phyloP scores from a whole-genome alignment of 2,797 vertebrate genomes.

The Cottoperca gobio region DNA sequence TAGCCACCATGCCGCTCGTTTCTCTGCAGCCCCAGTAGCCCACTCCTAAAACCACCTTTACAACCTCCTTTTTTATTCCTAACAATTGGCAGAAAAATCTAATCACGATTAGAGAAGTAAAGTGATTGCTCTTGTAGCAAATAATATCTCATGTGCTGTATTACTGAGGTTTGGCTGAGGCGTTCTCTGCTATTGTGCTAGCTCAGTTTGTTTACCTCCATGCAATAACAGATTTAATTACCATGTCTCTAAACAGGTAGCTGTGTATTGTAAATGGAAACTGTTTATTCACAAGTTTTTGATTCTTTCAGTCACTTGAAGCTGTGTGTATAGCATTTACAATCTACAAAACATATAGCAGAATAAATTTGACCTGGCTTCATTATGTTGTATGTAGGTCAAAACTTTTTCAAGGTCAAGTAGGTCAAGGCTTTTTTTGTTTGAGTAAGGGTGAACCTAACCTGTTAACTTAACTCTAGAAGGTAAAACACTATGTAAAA shows the following conservation, averaged over 20 bases:
- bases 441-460: too few relatives aligned
- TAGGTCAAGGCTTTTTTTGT: not conserved
- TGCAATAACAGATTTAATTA: conserved; percentile 35
- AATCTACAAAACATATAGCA: too few relatives aligned
- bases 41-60: conserved; percentile 62
- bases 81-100: conserved; percentile 65
- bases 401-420: too few relatives aligned
- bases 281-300: not conserved
- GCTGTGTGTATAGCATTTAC: not conserved
- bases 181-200: conserved; percentile 13
- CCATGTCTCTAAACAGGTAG: conserved; percentile 24
- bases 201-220: conserved; percentile 59
- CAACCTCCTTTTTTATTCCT: conserved; percentile 71
- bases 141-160: conserved; percentile 60
- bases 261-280: not conserved
- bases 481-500: too few relatives aligned
- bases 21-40: conserved; percentile 7
- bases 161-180: conserved; percentile 30
- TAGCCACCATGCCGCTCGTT: conserved; percentile 47
- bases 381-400: not conserved
- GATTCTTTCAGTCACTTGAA: not conserved
- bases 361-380: not conserved
- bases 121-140: conserved; percentile 68
- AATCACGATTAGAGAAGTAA: conserved; percentile 70
- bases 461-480: too few relatives aligned